A percentile compares a stretch with the other conserved stretches of the same genome.
phyloP scores from a whole-genome alignment of 1,140 invertebrate species.

The Drosophila kepulauana region DNA sequence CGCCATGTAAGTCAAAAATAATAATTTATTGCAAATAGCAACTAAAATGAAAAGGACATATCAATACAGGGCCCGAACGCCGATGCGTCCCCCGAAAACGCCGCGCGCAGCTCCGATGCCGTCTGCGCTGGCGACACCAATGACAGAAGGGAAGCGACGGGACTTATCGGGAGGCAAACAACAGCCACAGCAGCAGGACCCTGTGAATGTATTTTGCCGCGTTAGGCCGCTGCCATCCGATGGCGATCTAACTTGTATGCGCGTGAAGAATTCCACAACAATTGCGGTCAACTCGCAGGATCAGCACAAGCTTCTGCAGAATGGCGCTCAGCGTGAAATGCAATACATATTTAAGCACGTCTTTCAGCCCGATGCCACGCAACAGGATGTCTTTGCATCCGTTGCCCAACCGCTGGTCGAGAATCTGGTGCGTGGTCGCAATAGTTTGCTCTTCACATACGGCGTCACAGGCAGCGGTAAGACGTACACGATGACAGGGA shows the following conservation, averaged over 20 bases:
- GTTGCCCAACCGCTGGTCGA: conserved; percentile 95
- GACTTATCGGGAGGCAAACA: conserved; percentile 38
- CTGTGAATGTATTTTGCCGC: conserved; percentile 94
- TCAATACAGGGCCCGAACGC: conserved; percentile 76
- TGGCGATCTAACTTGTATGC: conserved; percentile 89
- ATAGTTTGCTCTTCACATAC: conserved; percentile 97
- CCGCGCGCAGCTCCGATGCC: conserved; percentile 40
- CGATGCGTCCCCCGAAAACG: conserved; percentile 69
- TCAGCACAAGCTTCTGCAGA: conserved; percentile 83
- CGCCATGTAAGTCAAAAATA: conserved; percentile 57
- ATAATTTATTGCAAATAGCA: neutral
- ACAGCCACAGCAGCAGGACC: conserved; percentile 72
- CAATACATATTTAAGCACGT: conserved; percentile 93
- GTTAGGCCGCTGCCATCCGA: conserved; percentile 90
- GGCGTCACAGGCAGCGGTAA: conserved; percentile 98
- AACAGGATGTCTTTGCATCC: conserved; percentile 92
- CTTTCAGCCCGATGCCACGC: conserved; percentile 91
- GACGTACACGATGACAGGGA: conserved; percentile 96
- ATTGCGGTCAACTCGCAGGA: conserved; percentile 88
- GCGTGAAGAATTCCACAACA: conserved; percentile 89
- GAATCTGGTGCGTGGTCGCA: conserved; percentile 92
- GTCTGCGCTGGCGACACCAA: conserved; percentile 19
- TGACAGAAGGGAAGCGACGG: conserved; percentile 43
- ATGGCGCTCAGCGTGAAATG: conserved; percentile 88
- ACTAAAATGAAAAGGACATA: neutral